Evolutionary conservation across 2,113 vertebrate species (phyloP).

Genomic region (Caloenas nicobarica): DNA sequence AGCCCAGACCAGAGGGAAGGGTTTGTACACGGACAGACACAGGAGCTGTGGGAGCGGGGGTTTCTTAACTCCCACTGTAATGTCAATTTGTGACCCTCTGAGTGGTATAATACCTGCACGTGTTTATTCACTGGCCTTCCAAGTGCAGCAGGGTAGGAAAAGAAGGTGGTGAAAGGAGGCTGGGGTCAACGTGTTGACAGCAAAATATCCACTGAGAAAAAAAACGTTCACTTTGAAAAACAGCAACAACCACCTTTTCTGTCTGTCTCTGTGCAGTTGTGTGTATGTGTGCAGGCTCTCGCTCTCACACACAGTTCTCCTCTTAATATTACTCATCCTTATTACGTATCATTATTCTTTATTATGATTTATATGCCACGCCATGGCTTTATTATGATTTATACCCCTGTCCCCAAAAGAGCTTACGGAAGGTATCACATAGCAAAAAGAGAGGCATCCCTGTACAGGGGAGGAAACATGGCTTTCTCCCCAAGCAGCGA

Average conservation of each 20-base stretch:
- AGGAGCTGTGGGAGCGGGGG: neutral
- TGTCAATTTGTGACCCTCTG: neutral
- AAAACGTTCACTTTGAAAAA: neutral
- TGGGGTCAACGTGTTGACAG: neutral
- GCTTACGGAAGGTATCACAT: slow-evolving; percentile 23
- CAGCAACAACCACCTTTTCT: neutral
- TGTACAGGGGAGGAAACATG: neutral
- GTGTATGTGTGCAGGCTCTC: neutral
- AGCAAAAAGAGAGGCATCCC: neutral
- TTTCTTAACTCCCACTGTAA: neutral
- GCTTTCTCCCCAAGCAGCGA: neutral
- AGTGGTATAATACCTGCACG: neutral
- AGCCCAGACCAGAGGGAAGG: neutral
- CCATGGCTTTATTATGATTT: slow-evolving; percentile 56
- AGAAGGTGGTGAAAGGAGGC: neutral
- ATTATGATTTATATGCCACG: slow-evolving; percentile 56
- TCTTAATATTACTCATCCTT: slow-evolving; percentile 60
- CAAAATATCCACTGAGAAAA: neutral
- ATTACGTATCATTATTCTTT: slow-evolving; percentile 61
- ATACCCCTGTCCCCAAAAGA: slow-evolving; percentile 32
- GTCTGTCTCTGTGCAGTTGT: neutral
- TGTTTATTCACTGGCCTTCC: neutral
- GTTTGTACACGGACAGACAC: neutral
- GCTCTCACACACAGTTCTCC: neutral
- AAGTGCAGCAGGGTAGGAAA: neutral